Conservation (phyloP, 2,797 vertebrate species). For the Phalloptychus januarius region DNA sequence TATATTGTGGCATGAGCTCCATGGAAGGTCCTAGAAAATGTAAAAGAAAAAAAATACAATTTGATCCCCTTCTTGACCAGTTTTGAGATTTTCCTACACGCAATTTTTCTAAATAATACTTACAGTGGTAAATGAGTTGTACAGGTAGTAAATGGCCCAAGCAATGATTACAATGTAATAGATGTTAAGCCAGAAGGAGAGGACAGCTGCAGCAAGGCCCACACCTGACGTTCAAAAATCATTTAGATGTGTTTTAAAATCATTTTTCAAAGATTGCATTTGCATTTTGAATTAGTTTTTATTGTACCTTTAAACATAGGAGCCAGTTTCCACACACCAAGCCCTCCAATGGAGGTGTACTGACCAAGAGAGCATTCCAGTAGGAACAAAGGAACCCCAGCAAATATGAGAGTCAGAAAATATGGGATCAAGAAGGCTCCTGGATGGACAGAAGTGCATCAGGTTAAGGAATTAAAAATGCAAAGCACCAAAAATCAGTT, state of each 20-base stretch:
- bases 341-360: constrained; percentile 95
- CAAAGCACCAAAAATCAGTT: neutral
- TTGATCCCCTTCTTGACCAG: neutral
- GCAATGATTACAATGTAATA: constrained; percentile 99
- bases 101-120: constrained; percentile 71
- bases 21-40: constrained; percentile 88
- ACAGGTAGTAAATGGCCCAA: constrained; percentile 99
- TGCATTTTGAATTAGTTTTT: neutral
- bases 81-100: constrained; percentile 1
- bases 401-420: constrained; percentile 98
- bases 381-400: constrained; percentile 95
- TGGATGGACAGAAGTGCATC: constrained; percentile 68
- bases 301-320: constrained; percentile 97
- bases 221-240: constrained; percentile 84
- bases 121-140: constrained; percentile 94
- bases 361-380: constrained; percentile 94
- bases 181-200: constrained; percentile 99
- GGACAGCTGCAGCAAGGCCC: constrained; percentile 95
- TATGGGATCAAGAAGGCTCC: constrained; percentile 98
- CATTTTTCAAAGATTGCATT: neutral
- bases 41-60: constrained; percentile 41
- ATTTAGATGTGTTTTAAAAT: constrained; percentile 30
- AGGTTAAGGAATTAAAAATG: constrained; percentile 30
- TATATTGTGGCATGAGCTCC: constrained; percentile 93
- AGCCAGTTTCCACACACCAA: constrained; percentile 98